Conservation (phyloP, 2,888 invertebrate genomes). For the Cephalotes varians region DNA sequence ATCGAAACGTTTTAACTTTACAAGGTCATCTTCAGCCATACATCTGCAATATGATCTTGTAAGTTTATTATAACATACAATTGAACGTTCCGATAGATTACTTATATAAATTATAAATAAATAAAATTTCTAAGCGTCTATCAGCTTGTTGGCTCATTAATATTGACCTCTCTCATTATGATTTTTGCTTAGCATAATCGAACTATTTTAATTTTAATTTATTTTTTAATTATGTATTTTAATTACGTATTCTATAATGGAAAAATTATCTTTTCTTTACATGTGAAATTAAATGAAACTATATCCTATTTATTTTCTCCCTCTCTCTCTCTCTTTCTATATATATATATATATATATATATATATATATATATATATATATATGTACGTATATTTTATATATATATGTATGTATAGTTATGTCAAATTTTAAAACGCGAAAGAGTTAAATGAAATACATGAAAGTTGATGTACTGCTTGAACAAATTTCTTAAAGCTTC, state of each 20-base stretch:
- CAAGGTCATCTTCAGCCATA: too few relatives aligned
- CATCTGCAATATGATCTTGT: too few relatives aligned
- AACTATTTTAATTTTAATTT: too few relatives aligned
- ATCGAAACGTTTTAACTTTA: too few relatives aligned
- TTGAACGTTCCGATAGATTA: too few relatives aligned
- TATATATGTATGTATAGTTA: neutral
- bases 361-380: neutral
- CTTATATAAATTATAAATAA: too few relatives aligned
- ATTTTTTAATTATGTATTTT: too few relatives aligned
- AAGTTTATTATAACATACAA: too few relatives aligned
- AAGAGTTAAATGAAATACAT: neutral
- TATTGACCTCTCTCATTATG: too few relatives aligned
- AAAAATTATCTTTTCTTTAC: neutral
- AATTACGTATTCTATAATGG: slow-evolving; percentile 4
- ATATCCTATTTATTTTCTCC: neutral
- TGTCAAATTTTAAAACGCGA: neutral
- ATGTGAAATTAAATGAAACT: slow-evolving; percentile 1
- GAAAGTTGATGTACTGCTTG: neutral
- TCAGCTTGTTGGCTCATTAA: too few relatives aligned
- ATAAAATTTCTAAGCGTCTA: too few relatives aligned
- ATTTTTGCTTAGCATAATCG: too few relatives aligned
- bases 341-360: neutral
- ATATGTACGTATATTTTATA: neutral
- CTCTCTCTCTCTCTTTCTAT: neutral
- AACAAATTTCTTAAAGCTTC: slow-evolving; percentile 42